A percentile compares a stretch with the other conserved stretches of the same genome.
phyloP scores from a whole-genome alignment of 2,113 vertebrate genomes.

The Emydura subglobosa region DNA sequence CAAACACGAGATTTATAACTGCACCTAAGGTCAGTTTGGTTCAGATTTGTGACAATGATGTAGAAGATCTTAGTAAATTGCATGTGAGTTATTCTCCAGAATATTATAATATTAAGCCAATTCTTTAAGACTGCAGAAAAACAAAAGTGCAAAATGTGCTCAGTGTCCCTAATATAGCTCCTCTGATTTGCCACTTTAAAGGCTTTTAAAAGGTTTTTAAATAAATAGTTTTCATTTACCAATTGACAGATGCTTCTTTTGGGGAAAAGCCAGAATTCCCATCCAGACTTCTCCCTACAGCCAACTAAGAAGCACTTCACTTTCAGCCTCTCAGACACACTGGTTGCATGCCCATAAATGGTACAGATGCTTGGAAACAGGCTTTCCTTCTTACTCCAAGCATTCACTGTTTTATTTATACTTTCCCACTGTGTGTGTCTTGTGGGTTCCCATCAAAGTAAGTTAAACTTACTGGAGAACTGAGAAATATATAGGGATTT shows the following conservation, averaged over 20 bases:
- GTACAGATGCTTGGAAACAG: neutral
- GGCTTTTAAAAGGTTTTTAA: neutral
- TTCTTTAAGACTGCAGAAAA: neutral
- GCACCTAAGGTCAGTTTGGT: neutral
- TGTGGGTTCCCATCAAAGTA: no score
- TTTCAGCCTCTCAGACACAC: neutral
- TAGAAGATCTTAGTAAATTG: neutral
- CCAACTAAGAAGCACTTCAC: neutral
- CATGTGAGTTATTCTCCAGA: neutral
- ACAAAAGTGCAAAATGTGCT: neutral
- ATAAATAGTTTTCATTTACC: neutral
- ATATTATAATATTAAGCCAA: neutral
- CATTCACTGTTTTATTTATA: neutral
- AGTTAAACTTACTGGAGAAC: neutral
- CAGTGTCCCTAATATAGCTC: neutral
- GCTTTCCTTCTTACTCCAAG: neutral
- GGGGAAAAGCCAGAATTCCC: neutral
- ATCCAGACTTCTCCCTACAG: neutral
- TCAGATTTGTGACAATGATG: neutral
- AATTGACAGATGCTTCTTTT: conserved; percentile 3
- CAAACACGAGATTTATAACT: neutral
- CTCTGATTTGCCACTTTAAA: neutral
- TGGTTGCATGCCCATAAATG: neutral
- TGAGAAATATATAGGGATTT: neutral
- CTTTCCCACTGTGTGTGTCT: neutral